phyloP scores from a whole-genome alignment of 2,113 vertebrate species.

The Anoura caudifer region DNA sequence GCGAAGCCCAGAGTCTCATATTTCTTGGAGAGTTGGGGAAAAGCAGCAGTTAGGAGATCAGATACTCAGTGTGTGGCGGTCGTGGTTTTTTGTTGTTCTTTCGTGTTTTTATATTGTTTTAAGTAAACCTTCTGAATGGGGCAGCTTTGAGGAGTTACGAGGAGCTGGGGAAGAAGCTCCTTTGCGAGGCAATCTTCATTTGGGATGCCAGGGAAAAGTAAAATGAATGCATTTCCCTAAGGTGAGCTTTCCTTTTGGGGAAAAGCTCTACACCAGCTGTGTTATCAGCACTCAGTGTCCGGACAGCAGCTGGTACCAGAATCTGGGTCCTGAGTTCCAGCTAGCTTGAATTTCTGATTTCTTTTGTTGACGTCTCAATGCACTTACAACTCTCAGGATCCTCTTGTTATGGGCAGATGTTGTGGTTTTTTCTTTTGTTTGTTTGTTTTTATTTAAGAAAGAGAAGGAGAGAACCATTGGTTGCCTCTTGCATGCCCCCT shows the following conservation, averaged over 20 bases:
- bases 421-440: too few relatives aligned
- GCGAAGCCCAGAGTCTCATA: not conserved
- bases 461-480: too few relatives aligned
- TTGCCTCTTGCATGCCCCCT: too few relatives aligned
- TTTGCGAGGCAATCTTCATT: not conserved
- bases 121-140: not conserved
- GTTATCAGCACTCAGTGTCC: not conserved
- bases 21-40: not conserved
- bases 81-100: not conserved
- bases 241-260: not conserved
- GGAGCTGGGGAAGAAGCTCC: not conserved
- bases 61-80: fast-evolving
- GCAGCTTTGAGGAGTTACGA: not conserved
- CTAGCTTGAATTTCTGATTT: not conserved
- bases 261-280: not conserved
- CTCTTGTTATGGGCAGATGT: not conserved
- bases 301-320: not conserved
- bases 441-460: too few relatives aligned
- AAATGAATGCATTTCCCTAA: not conserved
- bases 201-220: not conserved
- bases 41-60: not conserved
- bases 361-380: not conserved
- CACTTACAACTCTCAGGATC: not conserved
- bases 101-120: not conserved
- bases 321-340: not conserved